These are phyloP conservation scores for Sitobion miscanthi DNA, from an alignment of 1,140 invertebrate genomes.

Conservation along the genomic window DNA sequence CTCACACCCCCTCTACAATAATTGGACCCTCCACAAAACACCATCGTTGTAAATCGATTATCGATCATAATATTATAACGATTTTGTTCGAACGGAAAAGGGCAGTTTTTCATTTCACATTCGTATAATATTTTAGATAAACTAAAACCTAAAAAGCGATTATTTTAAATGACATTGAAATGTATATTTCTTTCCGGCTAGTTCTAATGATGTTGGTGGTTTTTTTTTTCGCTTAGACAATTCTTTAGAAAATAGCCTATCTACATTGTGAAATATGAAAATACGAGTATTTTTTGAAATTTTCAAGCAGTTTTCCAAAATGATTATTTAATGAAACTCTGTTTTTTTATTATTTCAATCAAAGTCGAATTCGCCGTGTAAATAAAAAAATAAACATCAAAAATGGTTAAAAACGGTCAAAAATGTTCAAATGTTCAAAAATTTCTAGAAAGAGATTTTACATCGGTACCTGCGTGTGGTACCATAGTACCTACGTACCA, in stretches of 20 bases:
- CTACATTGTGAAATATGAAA: background rate
- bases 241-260: background rate
- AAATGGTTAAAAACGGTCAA: too few relatives aligned
- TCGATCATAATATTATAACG: background rate
- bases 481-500: too few relatives aligned
- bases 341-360: background rate
- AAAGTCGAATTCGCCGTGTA: background rate
- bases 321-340: background rate
- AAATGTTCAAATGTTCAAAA: too few relatives aligned
- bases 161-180: too few relatives aligned
- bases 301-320: background rate
- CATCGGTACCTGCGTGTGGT: too few relatives aligned
- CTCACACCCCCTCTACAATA: too few relatives aligned
- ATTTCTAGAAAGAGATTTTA: too few relatives aligned
- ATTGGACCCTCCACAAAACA: too few relatives aligned
- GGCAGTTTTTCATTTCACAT: too few relatives aligned
- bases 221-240: background rate
- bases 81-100: background rate
- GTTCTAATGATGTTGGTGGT: background rate
- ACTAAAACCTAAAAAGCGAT: background rate
- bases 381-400: background rate
- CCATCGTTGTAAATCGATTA: background rate
- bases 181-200: too few relatives aligned
- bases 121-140: too few relatives aligned
- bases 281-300: background rate